Evolutionary conservation across 2,797 vertebrate species (phyloP), one percentile per base, ranked within the genome.

Genomic region (Strix occidentalis): DNA sequence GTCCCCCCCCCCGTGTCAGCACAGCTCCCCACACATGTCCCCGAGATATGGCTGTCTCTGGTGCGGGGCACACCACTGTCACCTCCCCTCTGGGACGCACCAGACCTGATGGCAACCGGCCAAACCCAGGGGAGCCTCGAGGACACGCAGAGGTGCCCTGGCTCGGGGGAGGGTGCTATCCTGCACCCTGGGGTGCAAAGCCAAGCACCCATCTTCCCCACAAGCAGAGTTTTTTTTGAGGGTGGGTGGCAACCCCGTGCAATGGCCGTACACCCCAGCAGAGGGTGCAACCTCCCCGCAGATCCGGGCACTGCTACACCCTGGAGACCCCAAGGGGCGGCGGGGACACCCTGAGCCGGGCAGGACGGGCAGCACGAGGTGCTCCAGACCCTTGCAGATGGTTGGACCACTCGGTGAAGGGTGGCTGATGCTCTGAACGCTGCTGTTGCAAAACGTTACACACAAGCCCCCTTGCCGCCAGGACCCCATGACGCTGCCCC

Each of bases 41-140:
- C 57, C 7, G 4, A 20, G n/a, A 9, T n/a, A 16, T 7, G 6
- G 3, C 24, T 13, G 5, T 13, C 39, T 84, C 31, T 48, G 33
- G 13, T 2, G 7, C 0, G 0, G 33, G 24, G 9, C 39, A 18
- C 23, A 9, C 23, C 1, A 0, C 0, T 3, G 26, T 46, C 74
- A 61, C 54, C 50, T 56, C n/a, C 29, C 5, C 3, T 43, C 39
- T 2, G 4, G 53, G 35, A 23, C 5, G 6, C 71, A 28, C 10
- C 26, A 43, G 41, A 41, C 11, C 6, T 31, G 23, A 13, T 29
- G 51, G 29, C 35, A 51, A 15, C 14, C 51, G 56, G 10, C 20
- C 29, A n/a, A 71, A 31, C 3, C 28, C 29, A 33, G 5, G 14
- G 23, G 8, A 64, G 18, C 4, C 39, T 33, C 0, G 0, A 8